Conservation (phyloP, 2,113 vertebrate genomes). For the Polyodon spathula region DNA sequence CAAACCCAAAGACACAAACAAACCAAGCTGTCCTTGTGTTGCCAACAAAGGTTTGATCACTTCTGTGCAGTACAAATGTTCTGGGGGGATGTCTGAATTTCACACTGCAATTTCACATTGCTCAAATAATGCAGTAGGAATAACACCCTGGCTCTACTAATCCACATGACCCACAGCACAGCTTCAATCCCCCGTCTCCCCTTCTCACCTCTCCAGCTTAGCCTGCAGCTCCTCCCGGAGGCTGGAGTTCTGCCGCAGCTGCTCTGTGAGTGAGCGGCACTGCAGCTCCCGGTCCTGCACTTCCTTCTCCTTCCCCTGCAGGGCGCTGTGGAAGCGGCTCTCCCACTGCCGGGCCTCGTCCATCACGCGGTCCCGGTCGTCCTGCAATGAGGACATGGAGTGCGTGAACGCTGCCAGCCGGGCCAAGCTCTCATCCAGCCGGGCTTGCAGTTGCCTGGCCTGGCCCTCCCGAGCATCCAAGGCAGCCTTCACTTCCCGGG, state of each 20-base stretch:
- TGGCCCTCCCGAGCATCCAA: slow-evolving; percentile 58
- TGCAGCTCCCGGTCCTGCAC: slow-evolving; percentile 61
- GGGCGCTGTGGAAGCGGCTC: slow-evolving; percentile 68
- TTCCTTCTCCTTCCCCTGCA: slow-evolving; percentile 82
- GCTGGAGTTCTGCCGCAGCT: slow-evolving; percentile 56
- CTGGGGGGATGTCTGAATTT: too few relatives aligned
- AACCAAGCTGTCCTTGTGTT: too few relatives aligned
- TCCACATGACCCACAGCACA: too few relatives aligned
- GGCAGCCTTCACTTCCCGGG: slow-evolving; percentile 48
- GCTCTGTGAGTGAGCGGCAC: slow-evolving; percentile 55
- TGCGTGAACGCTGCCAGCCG: slow-evolving; percentile 82
- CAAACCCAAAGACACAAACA: too few relatives aligned
- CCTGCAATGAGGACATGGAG: slow-evolving; percentile 93
- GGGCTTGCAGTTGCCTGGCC: slow-evolving; percentile 62
- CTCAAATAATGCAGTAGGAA: too few relatives aligned
- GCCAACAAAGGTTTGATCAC: too few relatives aligned
- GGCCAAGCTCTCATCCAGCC: slow-evolving; percentile 73
- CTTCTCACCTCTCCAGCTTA: slow-evolving; percentile 50
- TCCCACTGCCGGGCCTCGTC: slow-evolving; percentile 87
- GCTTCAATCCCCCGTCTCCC: not conserved
- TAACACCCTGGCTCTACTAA: too few relatives aligned
- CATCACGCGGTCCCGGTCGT: slow-evolving; percentile 85
- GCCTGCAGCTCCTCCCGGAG: slow-evolving; percentile 64
- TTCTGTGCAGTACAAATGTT: too few relatives aligned
- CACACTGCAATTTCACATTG: too few relatives aligned